Conservation (phyloP, 2,113 vertebrate genomes). For the Montifringilla adamsi region DNA sequence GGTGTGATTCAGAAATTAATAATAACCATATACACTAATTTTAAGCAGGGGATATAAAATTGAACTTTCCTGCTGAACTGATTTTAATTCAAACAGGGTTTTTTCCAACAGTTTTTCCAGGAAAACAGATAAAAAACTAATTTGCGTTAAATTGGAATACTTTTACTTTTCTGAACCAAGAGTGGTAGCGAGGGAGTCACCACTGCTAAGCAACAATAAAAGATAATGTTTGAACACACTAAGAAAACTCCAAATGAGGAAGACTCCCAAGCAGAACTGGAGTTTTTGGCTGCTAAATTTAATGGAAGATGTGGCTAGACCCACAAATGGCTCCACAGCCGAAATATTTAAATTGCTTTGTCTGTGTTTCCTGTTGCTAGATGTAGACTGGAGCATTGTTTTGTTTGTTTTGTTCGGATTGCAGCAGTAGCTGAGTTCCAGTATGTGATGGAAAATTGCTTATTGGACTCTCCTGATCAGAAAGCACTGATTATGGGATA, state of each 20-base stretch:
- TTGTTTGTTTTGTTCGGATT: not conserved
- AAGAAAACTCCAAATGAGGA: not conserved
- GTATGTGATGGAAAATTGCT: constrained; percentile 9
- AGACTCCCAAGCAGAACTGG: not conserved
- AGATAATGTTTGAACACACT: not conserved
- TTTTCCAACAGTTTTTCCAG: not conserved
- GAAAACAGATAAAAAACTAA: not conserved
- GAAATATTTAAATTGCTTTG: not conserved
- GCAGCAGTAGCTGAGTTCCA: constrained; percentile 1
- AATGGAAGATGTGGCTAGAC: not conserved
- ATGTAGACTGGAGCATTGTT: not conserved
- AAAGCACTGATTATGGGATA: constrained; percentile 21
- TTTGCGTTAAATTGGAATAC: not conserved
- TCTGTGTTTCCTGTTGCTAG: not conserved
- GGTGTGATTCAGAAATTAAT: constrained; percentile 56
- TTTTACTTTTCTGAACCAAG: constrained; percentile 15
- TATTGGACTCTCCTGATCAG: constrained; percentile 35
- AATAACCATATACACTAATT: constrained; percentile 30
- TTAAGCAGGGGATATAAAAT: not conserved
- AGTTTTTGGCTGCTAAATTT: not conserved
- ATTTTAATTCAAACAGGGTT: not conserved
- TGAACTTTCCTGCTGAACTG: not conserved
- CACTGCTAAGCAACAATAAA: not conserved
- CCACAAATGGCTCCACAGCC: not conserved
- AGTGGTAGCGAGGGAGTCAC: not conserved